These are phyloP conservation scores for Nothocercus nigrocapillus DNA, from an alignment of 2,113 vertebrate genomes.

Conservation along the genomic window DNA sequence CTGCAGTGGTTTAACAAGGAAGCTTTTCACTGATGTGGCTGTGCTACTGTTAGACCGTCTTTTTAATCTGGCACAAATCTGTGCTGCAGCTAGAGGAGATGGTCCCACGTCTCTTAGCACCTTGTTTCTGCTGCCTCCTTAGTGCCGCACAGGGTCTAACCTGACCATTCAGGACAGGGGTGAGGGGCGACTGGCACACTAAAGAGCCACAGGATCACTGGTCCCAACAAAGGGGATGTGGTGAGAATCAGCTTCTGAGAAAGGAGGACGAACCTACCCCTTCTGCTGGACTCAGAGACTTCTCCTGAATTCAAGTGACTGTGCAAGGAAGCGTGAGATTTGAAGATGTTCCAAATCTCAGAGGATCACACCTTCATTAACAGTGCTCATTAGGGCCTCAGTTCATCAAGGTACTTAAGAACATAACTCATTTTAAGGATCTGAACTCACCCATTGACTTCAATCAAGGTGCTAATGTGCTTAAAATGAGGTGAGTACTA, in stretches of 20 bases:
- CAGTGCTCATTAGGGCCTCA: neutral
- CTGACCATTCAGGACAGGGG: neutral
- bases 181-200: neutral
- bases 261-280: neutral
- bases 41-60: neutral
- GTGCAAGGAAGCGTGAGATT: neutral
- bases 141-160: neutral
- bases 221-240: fast-evolving
- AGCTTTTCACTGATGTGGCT: neutral
- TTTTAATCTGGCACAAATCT: neutral
- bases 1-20: neutral
- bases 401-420: neutral
- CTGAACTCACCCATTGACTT: neutral
- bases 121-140: neutral
- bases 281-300: neutral
- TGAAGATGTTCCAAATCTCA: neutral
- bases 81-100: neutral
- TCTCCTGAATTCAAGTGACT: neutral
- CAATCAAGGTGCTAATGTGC: neutral
- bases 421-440: neutral
- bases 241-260: neutral
- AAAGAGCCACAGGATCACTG: fast-evolving
- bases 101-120: neutral
- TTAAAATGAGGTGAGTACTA: neutral
- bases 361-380: neutral